Evolutionary conservation across 2,888 invertebrate species (phyloP), one percentile per base, ranked within the genome.

Genomic region (Mythimna lalbum): DNA sequence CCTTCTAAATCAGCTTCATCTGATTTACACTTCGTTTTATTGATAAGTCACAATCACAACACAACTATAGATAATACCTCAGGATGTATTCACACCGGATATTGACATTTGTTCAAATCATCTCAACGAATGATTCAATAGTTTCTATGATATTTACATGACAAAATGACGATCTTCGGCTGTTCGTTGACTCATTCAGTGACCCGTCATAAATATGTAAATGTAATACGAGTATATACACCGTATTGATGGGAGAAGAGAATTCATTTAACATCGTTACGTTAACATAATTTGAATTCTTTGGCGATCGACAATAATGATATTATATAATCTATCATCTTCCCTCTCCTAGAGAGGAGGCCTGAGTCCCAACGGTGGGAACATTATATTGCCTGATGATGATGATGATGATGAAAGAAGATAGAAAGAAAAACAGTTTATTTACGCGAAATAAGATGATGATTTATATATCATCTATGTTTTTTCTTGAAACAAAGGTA

Each of bases 71-170:
- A 65, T 79, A 53, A 61, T n/a, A 63, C 9, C 47, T 31, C 47
- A 62, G 57, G 63, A 72, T 63, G 57, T 73, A 73, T 77, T 75
- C 72, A 63, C 82, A 85, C 81, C 88, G 89, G 90, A 89, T 88
- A 85, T 87, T 76, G 76, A 59, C 71, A 76, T 75, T 78, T 74
- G 69, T 81, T 43, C 69, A 76, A 71, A 82, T 84, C 66, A 70
- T 85, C 78, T 81, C 63, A 64, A 71, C 73, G 74, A 73, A 86
- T 89, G 88, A 90, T 85, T 89, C 88, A 90, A 88, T 83, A 64
- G 66, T 63, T 81, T 77, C 76, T 74, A 81, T 70, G 71, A 60
- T 71, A 77, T 84, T 84, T 77, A 73, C 80, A 85, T 87, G 88
- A 87, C 85, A 76, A 85, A 85, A 82, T 78, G 70, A 80, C 74